Base-by-base conservation (phyloP, 2,113 vertebrate species). In the Bos indicus region DNA sequence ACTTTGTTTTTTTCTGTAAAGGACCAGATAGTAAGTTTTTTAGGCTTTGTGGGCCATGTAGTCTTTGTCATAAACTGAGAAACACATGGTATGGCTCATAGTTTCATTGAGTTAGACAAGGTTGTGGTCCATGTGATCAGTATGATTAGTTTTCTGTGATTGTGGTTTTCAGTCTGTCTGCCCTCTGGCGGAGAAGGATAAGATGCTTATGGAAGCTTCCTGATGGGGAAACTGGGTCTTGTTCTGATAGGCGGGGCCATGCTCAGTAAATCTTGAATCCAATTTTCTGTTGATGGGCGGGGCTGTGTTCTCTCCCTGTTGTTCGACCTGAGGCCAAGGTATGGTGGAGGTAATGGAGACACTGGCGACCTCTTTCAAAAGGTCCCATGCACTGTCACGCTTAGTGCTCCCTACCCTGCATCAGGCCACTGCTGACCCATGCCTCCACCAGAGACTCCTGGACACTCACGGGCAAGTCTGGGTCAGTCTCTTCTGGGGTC, bases 311-410 rank as follows among this genome's bases (percentile, higher is more conserved):
- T 8, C 64, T 67, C 33, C 64, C 17, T 11, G 33, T 10, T 36
- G 33, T 67, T 5, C 2, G 0, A 36, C 17, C 33, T 36, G 33
- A 67, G 33, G 33, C 64, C 33, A 67, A 67, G 17, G 33, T 67
- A 5, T 36, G 33, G 33, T 36, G 64, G 17, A 67, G 64, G 64
- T 21, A 5, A 67, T n/a, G 33, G 33, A 67, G 17, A 67, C 1
- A 67, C 21, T n/a, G 33, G 64, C 0, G 1, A n/a, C 64, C 64
- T 67, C 64, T 33, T 36, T 67, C 64, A n/a, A 67, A 67, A 67
- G 64, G 64, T 21, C 16, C 62, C 3, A 0, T 9, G 62, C 16
- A 19, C 2, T 19, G n/a, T 9, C n/a, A 36, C 17, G 21, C n/a
- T 21, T 17, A 36, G 17, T 36, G 64, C n/a, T 2, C 64, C n/a